Percentiles rank a stretch among this genome's conserved stretches.
phyloP scores from a whole-genome alignment of 2,797 vertebrate species.

The Nannoperca australis region DNA sequence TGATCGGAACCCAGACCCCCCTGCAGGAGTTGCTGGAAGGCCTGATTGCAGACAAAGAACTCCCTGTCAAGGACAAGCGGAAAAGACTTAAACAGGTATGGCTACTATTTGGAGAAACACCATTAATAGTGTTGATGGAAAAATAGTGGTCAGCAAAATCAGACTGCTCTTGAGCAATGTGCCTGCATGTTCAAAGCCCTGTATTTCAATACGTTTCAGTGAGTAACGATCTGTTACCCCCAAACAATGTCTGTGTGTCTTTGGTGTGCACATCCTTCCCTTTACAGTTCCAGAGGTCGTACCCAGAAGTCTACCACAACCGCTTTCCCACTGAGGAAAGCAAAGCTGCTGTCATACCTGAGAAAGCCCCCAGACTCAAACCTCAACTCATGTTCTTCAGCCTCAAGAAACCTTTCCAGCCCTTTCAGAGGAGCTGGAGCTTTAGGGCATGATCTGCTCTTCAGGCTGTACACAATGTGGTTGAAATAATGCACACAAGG shows the following conservation, averaged over 20 bases:
- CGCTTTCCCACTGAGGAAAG: slow-evolving; percentile 94
- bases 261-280: neutral
- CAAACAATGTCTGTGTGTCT: neutral
- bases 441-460: slow-evolving; percentile 89
- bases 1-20: slow-evolving; percentile 87
- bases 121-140: neutral
- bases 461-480: neutral
- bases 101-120: neutral
- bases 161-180: neutral
- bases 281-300: slow-evolving; percentile 93
- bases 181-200: neutral
- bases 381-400: slow-evolving; percentile 89
- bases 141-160: neutral
- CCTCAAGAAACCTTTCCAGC: slow-evolving; percentile 93
- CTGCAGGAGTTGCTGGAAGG: slow-evolving; percentile 90
- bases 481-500: slow-evolving; percentile 7
- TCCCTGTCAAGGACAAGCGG: slow-evolving; percentile 93
- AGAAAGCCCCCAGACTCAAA: slow-evolving; percentile 86
- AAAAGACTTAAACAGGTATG: slow-evolving; percentile 94
- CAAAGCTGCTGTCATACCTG: slow-evolving; percentile 89
- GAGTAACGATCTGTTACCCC: neutral
- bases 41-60: slow-evolving; percentile 89
- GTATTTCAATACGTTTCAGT: neutral
- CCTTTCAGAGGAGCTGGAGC: slow-evolving; percentile 97
- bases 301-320: slow-evolving; percentile 92